These are phyloP conservation scores for Brachionus plicatilis DNA, from an alignment of 1,140 invertebrate genomes.

Conservation along the genomic window DNA sequence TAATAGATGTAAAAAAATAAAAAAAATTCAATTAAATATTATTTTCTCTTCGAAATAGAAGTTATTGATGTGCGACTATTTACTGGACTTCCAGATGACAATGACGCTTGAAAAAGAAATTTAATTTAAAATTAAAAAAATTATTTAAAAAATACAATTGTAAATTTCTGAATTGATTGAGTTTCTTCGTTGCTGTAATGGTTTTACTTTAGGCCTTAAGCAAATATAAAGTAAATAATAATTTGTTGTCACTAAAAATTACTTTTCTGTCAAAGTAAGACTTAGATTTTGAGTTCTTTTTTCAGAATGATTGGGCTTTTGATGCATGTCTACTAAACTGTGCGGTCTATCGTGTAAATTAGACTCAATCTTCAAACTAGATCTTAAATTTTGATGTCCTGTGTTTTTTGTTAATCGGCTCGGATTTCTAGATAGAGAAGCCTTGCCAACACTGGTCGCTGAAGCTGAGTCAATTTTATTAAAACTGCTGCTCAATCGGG, in stretches of 20 bases:
- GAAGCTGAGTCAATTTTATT: slow-evolving; percentile 7
- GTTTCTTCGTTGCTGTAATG: slow-evolving; percentile 24
- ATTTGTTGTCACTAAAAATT: neutral
- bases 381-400: neutral
- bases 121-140: neutral
- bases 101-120: neutral
- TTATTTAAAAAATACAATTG: neutral
- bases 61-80: neutral
- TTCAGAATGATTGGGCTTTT: neutral
- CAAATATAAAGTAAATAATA: neutral
- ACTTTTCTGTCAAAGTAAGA: neutral
- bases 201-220: neutral
- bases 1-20: slow-evolving; percentile 14
- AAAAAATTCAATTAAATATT: neutral
- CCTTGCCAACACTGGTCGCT: neutral
- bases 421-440: neutral
- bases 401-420: neutral
- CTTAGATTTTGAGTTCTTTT: neutral
- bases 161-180: slow-evolving; percentile 26
- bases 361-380: neutral
- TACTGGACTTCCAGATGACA: neutral
- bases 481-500: neutral
- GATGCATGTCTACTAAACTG: neutral
- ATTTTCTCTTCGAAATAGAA: neutral
- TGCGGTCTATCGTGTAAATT: slow-evolving; percentile 16